A percentile compares a stretch with the other conserved stretches of the same genome.
Conservation (phyloP, 2,888 invertebrate species). For the Anoncus sp. region DNA sequence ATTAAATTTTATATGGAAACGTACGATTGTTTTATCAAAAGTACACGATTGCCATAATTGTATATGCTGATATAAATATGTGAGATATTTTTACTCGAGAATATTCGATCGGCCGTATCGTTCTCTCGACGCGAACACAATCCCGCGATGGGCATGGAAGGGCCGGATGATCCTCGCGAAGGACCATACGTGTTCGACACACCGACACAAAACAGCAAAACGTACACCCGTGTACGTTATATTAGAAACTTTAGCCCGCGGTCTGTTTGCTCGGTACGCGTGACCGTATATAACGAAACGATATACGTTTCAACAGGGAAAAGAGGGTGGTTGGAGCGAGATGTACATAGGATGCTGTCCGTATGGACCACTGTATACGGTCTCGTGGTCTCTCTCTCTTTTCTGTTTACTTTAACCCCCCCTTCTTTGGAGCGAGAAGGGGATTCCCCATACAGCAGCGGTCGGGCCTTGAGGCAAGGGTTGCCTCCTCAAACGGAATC, state of each 20-base stretch:
- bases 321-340: conserved; percentile 44
- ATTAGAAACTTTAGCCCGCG: conserved; percentile 78
- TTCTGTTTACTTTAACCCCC: conserved; percentile 78
- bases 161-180: neutral
- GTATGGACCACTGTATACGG: neutral
- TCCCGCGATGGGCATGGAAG: too few relatives aligned
- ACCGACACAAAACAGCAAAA: conserved; percentile 34
- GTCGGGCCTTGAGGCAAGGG: conserved; percentile 75
- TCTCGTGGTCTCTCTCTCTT: conserved; percentile 18
- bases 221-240: conserved; percentile 69
- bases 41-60: too few relatives aligned
- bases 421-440: conserved; percentile 38
- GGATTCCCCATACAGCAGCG: conserved; percentile 43
- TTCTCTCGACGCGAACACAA: too few relatives aligned
- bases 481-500: conserved; percentile 80
- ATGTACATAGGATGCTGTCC: conserved; percentile 20
- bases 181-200: conserved; percentile 18
- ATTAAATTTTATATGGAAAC: too few relatives aligned
- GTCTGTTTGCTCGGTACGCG: conserved; percentile 80
- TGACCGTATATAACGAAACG: conserved; percentile 79
- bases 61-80: too few relatives aligned
- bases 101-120: too few relatives aligned
- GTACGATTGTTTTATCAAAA: too few relatives aligned
- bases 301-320: conserved; percentile 77
- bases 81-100: too few relatives aligned